Evolutionary conservation across 2,888 invertebrate genomes (phyloP).

Genomic region (Brachyopa scutellaris): DNA sequence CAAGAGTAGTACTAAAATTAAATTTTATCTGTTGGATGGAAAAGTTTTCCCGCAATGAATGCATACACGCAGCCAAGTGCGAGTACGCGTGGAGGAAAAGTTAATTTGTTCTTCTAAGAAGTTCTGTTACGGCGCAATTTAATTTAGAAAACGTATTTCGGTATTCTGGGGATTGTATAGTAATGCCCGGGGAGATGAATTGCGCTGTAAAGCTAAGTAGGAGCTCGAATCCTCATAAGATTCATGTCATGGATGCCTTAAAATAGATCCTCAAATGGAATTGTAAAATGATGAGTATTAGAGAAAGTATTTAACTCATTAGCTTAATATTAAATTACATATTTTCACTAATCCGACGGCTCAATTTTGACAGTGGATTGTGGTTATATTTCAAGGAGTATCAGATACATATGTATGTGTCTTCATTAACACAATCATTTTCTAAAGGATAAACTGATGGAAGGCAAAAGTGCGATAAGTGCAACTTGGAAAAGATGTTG

Average conservation of each 20-base stretch:
- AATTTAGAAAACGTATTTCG: constrained; percentile 21
- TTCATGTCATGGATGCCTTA: not conserved
- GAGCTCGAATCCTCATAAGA: not conserved
- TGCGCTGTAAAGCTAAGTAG: not conserved
- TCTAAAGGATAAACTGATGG: too few relatives aligned
- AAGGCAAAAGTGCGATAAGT: too few relatives aligned
- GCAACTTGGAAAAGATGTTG: too few relatives aligned
- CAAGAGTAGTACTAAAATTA: constrained; percentile 58
- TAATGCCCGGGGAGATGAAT: not conserved
- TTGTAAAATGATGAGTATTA: too few relatives aligned
- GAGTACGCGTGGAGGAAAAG: constrained; percentile 31
- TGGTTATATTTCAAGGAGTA: too few relatives aligned
- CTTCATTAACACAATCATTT: too few relatives aligned
- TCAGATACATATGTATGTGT: too few relatives aligned
- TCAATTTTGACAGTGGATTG: too few relatives aligned
- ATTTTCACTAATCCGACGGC: too few relatives aligned
- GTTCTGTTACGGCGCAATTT: constrained; percentile 32
- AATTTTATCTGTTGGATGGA: constrained; percentile 45
- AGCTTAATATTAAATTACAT: too few relatives aligned
- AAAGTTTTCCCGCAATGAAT: constrained; percentile 24
- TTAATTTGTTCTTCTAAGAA: constrained; percentile 16
- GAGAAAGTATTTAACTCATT: too few relatives aligned
- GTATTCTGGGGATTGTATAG: not conserved
- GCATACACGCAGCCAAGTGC: not conserved
- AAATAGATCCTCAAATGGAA: too few relatives aligned